Evolutionary conservation across 2,888 invertebrate species (phyloP), one percentile per base, ranked within the genome.

Genomic region (Lycocerus yunnanus): DNA sequence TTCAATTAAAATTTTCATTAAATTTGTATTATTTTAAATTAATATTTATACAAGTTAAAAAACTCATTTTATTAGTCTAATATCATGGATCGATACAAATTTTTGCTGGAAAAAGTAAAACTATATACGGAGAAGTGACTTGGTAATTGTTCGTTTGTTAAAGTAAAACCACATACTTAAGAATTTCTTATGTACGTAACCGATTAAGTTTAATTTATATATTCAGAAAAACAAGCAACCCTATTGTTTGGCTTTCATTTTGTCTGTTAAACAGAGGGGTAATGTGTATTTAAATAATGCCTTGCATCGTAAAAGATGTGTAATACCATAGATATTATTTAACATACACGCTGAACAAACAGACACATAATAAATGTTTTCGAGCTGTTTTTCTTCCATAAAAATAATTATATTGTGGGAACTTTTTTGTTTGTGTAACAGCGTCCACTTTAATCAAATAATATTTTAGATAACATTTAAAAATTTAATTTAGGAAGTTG

Each of bases 161-260:
- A 13, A 20, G 61, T 18, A 63, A 63, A 63, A 18, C 20, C 18
- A 63, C 18, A 20, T 63, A 63, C 61, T 18, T 20, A 18, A 63
- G 43, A 43, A 43, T 43, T 43, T 43, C 43, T 63, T 18, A 43
- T 43, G 43, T 43, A 63, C 61, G 18, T 63, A 63, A 18, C 18
- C 16, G 61, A 69, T 76, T 76, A 74, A 72, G 74, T 77, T 77
- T 79, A 80, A 80, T 81, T 79, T 81, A 78, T 80, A 81, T 81
- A 80, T 81, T 78, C 75, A 69, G 74, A 69, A 75, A 79, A 77
- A 79, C 74, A 78, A 76, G 77, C 78, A 76, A 80, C 80, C 81
- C 81, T 77, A 81, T 82, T 84, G 84, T 85, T 85, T 84, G 82
- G 84, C 83, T 85, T 85, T 83, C 84, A 85, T 85, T 85, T 75